phyloP scores from a whole-genome alignment of 2,888 invertebrate genomes.

The Lochmaea capreae region DNA sequence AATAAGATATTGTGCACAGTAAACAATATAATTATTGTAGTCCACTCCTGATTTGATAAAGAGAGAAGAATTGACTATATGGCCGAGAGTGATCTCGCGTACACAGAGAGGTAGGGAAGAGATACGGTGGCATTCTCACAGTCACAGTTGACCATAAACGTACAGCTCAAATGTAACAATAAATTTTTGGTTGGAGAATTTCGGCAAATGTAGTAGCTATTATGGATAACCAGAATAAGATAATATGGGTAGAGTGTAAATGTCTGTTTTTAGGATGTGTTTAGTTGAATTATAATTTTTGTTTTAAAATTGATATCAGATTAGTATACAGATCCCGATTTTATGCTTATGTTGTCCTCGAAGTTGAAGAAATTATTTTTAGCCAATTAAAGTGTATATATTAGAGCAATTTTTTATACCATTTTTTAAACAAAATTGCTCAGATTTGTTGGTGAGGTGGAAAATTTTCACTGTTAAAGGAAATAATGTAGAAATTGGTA shows the following conservation, averaged over 20 bases:
- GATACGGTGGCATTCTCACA: conserved; percentile 32
- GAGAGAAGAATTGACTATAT: conserved; percentile 5
- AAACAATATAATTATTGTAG: too few relatives aligned
- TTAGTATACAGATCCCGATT: too few relatives aligned
- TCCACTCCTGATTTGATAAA: conserved; percentile 12
- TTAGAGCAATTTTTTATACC: too few relatives aligned
- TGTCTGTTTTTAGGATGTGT: neutral
- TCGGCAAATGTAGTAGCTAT: conserved; percentile 22
- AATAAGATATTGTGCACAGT: too few relatives aligned
- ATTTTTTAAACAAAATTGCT: too few relatives aligned
- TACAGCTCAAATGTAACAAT: conserved; percentile 29
- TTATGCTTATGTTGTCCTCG: too few relatives aligned
- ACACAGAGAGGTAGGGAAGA: conserved; percentile 4
- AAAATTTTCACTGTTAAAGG: too few relatives aligned
- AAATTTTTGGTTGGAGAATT: conserved; percentile 28
- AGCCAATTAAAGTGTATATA: too few relatives aligned
- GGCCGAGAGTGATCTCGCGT: conserved; percentile 9
- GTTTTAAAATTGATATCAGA: neutral
- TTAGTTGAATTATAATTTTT: neutral
- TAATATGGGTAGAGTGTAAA: conserved; percentile 10
- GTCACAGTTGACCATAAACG: conserved; percentile 31
- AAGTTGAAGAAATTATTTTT: too few relatives aligned
- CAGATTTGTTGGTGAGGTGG: too few relatives aligned
- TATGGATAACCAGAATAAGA: conserved; percentile 8
- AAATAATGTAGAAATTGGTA: too few relatives aligned